Percentiles rank a stretch among this genome's conserved stretches.
phyloP scores from a whole-genome alignment of 2,113 vertebrate species.

The Halichoerus grypus region DNA sequence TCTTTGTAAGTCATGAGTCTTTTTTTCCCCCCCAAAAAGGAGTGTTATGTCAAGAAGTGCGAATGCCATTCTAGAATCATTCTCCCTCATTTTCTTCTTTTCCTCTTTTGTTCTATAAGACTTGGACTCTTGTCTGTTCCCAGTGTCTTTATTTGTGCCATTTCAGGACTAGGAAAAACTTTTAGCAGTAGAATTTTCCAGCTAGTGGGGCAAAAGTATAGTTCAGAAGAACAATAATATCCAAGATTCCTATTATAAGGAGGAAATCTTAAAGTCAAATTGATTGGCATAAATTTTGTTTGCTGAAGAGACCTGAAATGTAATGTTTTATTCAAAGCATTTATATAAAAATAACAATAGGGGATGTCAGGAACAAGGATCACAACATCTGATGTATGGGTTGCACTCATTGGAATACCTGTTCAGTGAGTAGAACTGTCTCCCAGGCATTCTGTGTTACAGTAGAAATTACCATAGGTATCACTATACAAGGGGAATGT shows the following conservation, averaged over 20 bases:
- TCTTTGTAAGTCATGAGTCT: neutral
- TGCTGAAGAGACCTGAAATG: neutral
- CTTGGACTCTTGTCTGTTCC: neutral
- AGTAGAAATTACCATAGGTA: neutral
- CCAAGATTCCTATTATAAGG: neutral
- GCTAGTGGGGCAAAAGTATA: neutral
- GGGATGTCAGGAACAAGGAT: neutral
- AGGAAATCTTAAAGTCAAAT: slow-evolving; percentile 13
- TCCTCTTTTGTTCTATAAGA: slow-evolving; percentile 18
- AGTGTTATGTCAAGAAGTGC: neutral
- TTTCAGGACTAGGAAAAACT: slow-evolving; percentile 34
- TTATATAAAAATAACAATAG: neutral
- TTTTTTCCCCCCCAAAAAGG: neutral
- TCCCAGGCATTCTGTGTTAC: neutral
- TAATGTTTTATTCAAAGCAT: slow-evolving; percentile 21
- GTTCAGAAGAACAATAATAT: neutral
- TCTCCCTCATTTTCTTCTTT: slow-evolving; percentile 22
- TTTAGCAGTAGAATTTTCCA: slow-evolving; percentile 33
- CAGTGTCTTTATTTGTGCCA: neutral
- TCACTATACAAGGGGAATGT: neutral
- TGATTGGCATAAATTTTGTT: neutral
- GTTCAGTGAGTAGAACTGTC: neutral
- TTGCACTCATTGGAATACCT: neutral
- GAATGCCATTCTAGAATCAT: neutral
- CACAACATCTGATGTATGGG: neutral